phyloP scores from a whole-genome alignment of 1,140 invertebrate species.

The Lordiphosa clarofinis region DNA sequence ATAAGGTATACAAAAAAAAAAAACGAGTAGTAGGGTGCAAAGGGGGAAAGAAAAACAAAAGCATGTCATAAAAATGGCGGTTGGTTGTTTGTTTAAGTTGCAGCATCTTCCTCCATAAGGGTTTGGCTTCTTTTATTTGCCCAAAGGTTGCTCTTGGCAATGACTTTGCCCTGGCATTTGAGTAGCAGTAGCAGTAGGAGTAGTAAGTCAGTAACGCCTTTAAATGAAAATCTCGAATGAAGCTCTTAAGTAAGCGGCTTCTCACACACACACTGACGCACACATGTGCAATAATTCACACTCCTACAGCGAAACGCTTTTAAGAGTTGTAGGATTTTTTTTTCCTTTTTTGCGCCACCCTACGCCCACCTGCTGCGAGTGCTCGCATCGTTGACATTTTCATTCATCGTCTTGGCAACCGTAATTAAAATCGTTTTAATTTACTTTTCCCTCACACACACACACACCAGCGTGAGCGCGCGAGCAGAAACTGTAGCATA shows the following conservation, averaged over 20 bases:
- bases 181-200: constrained; percentile 27
- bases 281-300: constrained; percentile 58
- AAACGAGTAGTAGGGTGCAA: too few relatives aligned
- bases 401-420: constrained; percentile 79
- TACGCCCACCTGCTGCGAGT: constrained; percentile 54
- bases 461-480: constrained; percentile 6
- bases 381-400: constrained; percentile 73
- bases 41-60: constrained; percentile 39
- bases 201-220: constrained; percentile 7
- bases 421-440: constrained; percentile 80
- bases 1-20: constrained; percentile 59
- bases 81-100: constrained; percentile 56
- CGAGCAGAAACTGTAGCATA: constrained; percentile 59
- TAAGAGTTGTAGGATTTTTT: constrained; percentile 32
- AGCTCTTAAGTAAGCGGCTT: constrained; percentile 41
- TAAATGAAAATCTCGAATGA: constrained; percentile 42
- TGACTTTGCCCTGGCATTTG: constrained; percentile 55
- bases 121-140: constrained; percentile 56
- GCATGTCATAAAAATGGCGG: constrained; percentile 60
- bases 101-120: constrained; percentile 10
- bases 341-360: constrained; percentile 12
- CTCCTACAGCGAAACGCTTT: constrained; percentile 66
- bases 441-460: constrained; percentile 60
- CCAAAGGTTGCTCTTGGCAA: constrained; percentile 61
- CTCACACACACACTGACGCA: constrained; percentile 13